Evolutionary conservation across 2,113 vertebrate species (phyloP).

Genomic region (Zosterops pallidus): DNA sequence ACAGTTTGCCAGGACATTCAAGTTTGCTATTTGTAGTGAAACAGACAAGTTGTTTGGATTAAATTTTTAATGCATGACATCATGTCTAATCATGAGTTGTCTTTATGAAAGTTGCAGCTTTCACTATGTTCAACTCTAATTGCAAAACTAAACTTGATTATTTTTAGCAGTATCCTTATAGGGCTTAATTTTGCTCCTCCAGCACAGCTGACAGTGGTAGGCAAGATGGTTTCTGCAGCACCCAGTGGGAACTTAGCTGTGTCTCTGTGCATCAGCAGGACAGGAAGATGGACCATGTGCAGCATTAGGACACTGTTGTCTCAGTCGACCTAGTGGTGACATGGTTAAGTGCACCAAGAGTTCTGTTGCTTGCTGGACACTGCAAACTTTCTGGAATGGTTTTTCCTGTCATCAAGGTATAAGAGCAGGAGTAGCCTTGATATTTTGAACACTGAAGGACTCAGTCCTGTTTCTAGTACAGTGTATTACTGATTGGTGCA

Average conservation of each 20-base stretch:
- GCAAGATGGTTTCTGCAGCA: neutral
- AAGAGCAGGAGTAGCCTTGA: neutral
- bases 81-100: slow-evolving; percentile 77
- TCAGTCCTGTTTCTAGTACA: neutral
- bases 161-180: slow-evolving; percentile 14
- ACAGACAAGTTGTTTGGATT: slow-evolving; percentile 76
- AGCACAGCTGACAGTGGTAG: neutral
- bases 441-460: neutral
- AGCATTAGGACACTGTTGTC: neutral
- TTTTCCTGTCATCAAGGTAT: neutral
- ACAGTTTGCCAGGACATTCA: slow-evolving; percentile 72
- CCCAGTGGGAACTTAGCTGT: neutral
- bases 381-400: neutral
- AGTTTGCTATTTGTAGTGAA: slow-evolving; percentile 74
- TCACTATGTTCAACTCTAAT: slow-evolving; percentile 31
- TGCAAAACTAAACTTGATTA: neutral
- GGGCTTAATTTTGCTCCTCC: slow-evolving; percentile 3
- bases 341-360: neutral
- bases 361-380: neutral
- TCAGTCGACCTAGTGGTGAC: neutral
- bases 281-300: neutral
- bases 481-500: neutral
- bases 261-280: neutral
- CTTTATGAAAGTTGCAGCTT: slow-evolving; percentile 36
- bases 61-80: slow-evolving; percentile 75